phyloP scores from a whole-genome alignment of 2,888 invertebrate species.

The Poecilus cupreus region DNA sequence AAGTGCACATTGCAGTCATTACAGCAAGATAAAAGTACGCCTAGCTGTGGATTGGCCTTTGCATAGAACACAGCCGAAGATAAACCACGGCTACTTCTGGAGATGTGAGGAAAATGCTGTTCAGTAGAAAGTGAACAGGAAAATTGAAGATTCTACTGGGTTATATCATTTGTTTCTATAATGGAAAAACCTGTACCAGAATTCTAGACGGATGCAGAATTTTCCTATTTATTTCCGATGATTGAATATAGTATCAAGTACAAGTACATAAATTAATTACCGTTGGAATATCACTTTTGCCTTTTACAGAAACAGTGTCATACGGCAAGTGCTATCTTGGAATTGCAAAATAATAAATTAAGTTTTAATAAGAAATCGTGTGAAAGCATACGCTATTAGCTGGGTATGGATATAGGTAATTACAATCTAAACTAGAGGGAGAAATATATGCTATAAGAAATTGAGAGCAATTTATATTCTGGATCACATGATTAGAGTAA shows the following conservation, averaged over 20 bases:
- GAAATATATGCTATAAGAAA: background rate
- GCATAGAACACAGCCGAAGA: background rate
- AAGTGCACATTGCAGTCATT: conserved; percentile 24
- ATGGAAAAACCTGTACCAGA: too few species aligned
- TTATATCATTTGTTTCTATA: too few species aligned
- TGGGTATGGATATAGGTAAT: too few species aligned
- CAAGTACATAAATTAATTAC: background rate
- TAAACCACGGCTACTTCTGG: background rate
- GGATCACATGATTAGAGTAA: background rate
- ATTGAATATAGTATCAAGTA: background rate
- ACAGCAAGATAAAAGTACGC: conserved; percentile 1
- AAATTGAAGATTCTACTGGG: background rate
- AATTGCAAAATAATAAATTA: conserved; percentile 26
- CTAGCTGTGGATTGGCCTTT: background rate
- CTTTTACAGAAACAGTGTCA: conserved; percentile 15
- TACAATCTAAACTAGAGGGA: too few species aligned
- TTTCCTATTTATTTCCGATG: too few species aligned
- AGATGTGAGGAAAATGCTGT: background rate
- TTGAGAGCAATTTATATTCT: background rate
- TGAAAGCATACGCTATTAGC: conserved; percentile 10
- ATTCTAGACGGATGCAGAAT: too few species aligned
- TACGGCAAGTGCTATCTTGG: background rate
- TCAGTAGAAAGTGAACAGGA: background rate
- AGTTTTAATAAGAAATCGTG: conserved; percentile 15
- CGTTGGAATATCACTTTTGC: background rate